Evolutionary conservation across 2,113 vertebrate genomes (phyloP).

Genomic region (Dasyornis broadbenti): DNA sequence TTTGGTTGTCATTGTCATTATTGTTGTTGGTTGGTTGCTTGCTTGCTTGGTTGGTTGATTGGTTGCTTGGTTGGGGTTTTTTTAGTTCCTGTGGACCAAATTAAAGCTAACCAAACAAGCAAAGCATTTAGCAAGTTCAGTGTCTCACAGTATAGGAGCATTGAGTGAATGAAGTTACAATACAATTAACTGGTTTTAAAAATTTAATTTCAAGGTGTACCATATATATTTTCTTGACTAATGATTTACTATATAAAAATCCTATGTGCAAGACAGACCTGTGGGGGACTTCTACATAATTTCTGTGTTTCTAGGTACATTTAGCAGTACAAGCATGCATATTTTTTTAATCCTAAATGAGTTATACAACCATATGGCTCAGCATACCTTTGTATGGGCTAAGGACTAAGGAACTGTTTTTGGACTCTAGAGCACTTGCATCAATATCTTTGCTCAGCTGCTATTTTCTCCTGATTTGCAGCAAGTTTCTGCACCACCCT

Average conservation of each 20-base stretch:
- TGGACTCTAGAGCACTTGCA: background rate
- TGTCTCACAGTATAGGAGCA: background rate
- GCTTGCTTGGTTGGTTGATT: background rate
- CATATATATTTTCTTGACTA: background rate
- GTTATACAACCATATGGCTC: background rate
- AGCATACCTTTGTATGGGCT: background rate
- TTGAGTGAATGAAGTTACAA: background rate
- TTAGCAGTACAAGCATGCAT: background rate
- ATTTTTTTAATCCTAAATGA: background rate
- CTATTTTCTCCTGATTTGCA: background rate
- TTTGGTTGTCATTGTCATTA: background rate
- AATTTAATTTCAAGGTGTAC: background rate
- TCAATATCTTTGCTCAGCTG: background rate
- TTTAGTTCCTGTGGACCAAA: background rate
- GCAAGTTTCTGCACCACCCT: background rate
- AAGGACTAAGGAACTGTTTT: background rate
- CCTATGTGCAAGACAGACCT: background rate
- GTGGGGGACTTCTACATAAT: background rate
- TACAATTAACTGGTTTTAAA: background rate
- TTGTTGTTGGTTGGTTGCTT: background rate
- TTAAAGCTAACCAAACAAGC: background rate
- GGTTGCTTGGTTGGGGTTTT: background rate
- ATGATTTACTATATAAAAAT: background rate
- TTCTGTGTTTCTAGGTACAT: background rate
- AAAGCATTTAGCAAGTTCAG: background rate